These are phyloP conservation scores for Thecocarcelia acutangulata DNA, from an alignment of 2,888 invertebrate genomes.

Conservation along the genomic window DNA sequence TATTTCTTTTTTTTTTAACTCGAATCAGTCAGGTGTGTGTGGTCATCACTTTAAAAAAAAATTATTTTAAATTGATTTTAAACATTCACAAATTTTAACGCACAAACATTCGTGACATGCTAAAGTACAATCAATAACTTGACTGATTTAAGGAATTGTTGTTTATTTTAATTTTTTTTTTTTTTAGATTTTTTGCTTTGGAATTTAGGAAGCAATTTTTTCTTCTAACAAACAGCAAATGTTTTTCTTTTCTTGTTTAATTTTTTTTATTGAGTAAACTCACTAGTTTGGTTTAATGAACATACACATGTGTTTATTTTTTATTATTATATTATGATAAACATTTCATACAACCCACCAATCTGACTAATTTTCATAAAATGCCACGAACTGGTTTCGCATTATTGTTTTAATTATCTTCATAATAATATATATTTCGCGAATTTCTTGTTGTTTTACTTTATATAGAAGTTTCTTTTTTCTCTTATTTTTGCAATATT, in stretches of 20 bases:
- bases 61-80: too few relatives aligned
- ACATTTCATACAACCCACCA: conserved; percentile 1
- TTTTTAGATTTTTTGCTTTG: not conserved
- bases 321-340: not conserved
- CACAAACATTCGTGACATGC: not conserved
- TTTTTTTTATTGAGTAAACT: not conserved
- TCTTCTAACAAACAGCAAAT: conserved; percentile 16
- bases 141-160: not conserved
- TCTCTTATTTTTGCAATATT: too few relatives aligned
- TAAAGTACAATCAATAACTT: not conserved
- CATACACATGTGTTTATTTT: not conserved
- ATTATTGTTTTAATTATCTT: conserved; percentile 28
- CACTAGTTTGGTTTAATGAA: not conserved
- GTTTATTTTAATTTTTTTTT: too few relatives aligned
- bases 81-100: too few relatives aligned
- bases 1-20: too few relatives aligned
- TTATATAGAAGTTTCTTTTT: not conserved
- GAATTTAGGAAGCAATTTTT: conserved; percentile 42
- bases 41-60: too few relatives aligned
- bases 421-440: conserved; percentile 22
- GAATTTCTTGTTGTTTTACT: conserved; percentile 32
- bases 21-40: too few relatives aligned
- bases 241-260: too few relatives aligned
- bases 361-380: conserved; percentile 13
- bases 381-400: conserved; percentile 51